These are phyloP conservation scores for Hozukius guyotensis DNA, from an alignment of 2,797 vertebrate genomes.

Conservation along the genomic window DNA sequence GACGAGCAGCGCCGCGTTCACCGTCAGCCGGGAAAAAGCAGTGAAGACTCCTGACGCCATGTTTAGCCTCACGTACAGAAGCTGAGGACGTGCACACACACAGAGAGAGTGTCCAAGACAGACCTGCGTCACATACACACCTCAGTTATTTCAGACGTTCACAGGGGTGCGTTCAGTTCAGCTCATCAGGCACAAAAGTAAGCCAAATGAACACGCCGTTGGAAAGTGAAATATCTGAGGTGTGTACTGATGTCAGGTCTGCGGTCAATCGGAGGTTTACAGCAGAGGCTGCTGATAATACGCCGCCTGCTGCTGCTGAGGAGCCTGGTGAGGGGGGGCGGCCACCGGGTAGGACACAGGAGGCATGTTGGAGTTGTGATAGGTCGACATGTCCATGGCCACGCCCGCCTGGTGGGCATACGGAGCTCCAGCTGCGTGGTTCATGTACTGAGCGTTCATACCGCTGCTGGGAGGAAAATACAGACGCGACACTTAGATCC, in stretches of 20 bases:
- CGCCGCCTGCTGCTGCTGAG: conserved; percentile 80
- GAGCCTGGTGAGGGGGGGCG: conserved; percentile 81
- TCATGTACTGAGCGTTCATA: conserved; percentile 86
- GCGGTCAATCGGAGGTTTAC: conserved; percentile 61
- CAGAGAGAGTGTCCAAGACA: conserved; percentile 13
- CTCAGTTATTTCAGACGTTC: conserved; percentile 15
- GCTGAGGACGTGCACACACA: conserved; percentile 28
- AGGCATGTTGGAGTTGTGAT: conserved; percentile 87
- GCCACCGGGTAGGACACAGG: conserved; percentile 84
- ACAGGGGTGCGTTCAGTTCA: neutral
- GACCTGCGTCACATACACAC: conserved; percentile 4
- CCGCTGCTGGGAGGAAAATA: conserved; percentile 79
- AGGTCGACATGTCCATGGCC: conserved; percentile 88
- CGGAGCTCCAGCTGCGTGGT: conserved; percentile 76
- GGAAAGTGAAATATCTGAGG: conserved; percentile 32
- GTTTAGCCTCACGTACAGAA: conserved; percentile 28
- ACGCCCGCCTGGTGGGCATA: conserved; percentile 86
- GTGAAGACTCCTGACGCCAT: neutral
- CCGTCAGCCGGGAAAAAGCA: conserved; percentile 6
- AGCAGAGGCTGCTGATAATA: conserved; percentile 97
- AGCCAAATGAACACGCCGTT: neutral
- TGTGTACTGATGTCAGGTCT: conserved; percentile 16
- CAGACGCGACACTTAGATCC: neutral
- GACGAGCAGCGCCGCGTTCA: conserved; percentile 10
- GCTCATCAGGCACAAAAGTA: conserved; percentile 6